Base-by-base conservation (phyloP, 2,113 vertebrate genomes). In the Gila orcuttii region DNA sequence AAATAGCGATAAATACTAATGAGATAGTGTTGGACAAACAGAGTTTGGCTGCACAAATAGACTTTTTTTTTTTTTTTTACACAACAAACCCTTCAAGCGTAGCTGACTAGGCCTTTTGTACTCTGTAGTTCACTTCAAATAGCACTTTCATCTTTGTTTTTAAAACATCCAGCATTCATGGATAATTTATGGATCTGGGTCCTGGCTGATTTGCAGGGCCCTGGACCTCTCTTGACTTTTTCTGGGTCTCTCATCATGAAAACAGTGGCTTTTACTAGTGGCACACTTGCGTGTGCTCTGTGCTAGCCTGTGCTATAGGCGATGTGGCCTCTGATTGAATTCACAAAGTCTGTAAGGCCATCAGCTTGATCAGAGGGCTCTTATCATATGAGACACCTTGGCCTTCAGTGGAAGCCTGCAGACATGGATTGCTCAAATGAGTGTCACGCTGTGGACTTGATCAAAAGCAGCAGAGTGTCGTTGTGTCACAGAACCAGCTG, bases 371-470 rank as follows among this genome's bases (percentile, higher is more conserved):
- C 86, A 74, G 23, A 25, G 85, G 36, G 19, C 71, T 79, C 83
- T 89, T 89, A 89, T 89, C 86, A 31, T 36, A 33, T 39, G 12
- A 87, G 88, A 85, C 88, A 89, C 86, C 83, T 87, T 87, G 73
- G 86, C 88, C 86, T 89, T 82, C 75, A 83, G 79, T 81, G 42
- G 39, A 55, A 47, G 83, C 86, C 74, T 45, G 57, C 57, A 60
- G 73, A 68, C 79, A 50, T 71, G 39, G 45, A 62, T 82, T 87
- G 50, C 79, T 66, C 42, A 73, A 87, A 85, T 50, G 60, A 85
- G 83, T 19, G 59, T 74, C 73, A 83, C n/a, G 73, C 62, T 79
- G 80, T 80, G 82, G 83, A 82, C 62, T 79, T 85, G 83, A 89
- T 87, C 86, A 87, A 87, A 89, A 76, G 79, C 86, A 62, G 86